Percentiles rank a stretch among this genome's conserved stretches.
Conservation (phyloP, 2,797 vertebrate genomes). For the Anguilla megastoma region DNA sequence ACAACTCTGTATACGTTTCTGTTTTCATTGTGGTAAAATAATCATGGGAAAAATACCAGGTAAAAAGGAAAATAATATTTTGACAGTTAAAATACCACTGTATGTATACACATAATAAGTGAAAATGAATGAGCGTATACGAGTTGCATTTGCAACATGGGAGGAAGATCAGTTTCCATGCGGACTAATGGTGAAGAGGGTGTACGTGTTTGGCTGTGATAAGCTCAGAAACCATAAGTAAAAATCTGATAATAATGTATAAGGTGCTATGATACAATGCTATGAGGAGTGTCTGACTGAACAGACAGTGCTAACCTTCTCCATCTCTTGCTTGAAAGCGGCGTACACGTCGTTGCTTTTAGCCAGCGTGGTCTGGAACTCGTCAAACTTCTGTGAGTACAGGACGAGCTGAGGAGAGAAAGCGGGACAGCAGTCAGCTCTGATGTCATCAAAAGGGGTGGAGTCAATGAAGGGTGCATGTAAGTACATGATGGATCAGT, state of each 20-base stretch:
- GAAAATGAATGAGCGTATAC: background rate
- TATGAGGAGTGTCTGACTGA: background rate
- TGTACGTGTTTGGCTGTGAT: background rate
- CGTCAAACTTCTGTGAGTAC: constrained; percentile 94
- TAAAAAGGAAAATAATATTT: background rate
- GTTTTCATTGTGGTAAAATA: background rate
- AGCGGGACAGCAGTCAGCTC: background rate
- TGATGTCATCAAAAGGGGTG: background rate
- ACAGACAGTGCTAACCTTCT: constrained; percentile 77
- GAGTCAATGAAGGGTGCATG: too few relatives aligned
- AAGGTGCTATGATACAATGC: background rate
- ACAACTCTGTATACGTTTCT: background rate
- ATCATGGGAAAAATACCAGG: background rate
- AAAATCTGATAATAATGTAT: background rate
- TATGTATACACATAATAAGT: background rate
- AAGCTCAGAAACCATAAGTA: background rate
- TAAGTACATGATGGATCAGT: background rate
- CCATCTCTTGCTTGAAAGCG: constrained; percentile 95
- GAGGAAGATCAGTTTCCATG: background rate
- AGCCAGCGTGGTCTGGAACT: constrained; percentile 90
- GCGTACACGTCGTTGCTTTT: constrained; percentile 96
- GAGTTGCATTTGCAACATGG: background rate
- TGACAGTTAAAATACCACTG: background rate
- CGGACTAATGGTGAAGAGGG: background rate
- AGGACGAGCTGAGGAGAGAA: constrained; percentile 78